Evolutionary conservation across 2,113 vertebrate genomes (phyloP).

Genomic region (Rhea americana): DNA sequence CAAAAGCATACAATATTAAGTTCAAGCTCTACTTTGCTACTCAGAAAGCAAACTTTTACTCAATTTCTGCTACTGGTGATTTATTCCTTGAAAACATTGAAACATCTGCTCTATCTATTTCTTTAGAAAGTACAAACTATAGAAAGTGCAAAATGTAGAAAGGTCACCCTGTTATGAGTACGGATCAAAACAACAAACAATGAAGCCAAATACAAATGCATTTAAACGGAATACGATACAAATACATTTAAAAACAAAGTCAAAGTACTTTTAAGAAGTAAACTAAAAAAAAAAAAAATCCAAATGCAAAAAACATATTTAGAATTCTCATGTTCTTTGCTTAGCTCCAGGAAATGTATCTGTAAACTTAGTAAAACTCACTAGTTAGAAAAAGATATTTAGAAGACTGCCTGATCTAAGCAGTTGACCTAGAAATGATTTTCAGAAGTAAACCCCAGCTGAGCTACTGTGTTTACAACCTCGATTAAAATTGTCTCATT

Average conservation of each 20-base stretch:
- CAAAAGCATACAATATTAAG: background rate
- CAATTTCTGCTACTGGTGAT: background rate
- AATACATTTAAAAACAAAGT: background rate
- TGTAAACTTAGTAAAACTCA: slow-evolving; percentile 1
- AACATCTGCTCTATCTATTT: background rate
- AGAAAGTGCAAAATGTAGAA: background rate
- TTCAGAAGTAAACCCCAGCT: slow-evolving; percentile 57
- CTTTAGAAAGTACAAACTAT: background rate
- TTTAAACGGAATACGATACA: background rate
- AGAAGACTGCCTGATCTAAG: slow-evolving; percentile 38
- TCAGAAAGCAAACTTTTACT: background rate
- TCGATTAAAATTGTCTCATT: slow-evolving; percentile 47
- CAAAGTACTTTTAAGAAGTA: background rate
- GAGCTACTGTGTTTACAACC: slow-evolving; percentile 61
- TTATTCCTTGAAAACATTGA: background rate
- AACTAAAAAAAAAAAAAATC: background rate
- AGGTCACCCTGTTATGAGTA: background rate
- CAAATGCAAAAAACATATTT: background rate
- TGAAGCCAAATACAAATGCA: background rate
- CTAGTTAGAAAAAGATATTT: slow-evolving; percentile 11
- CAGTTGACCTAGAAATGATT: slow-evolving; percentile 68
- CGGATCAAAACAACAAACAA: background rate
- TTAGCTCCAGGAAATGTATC: background rate
- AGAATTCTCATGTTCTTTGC: background rate
- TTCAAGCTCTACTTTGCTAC: background rate